phyloP scores from a whole-genome alignment of 2,113 vertebrate genomes.

The Isichthys henryi region DNA sequence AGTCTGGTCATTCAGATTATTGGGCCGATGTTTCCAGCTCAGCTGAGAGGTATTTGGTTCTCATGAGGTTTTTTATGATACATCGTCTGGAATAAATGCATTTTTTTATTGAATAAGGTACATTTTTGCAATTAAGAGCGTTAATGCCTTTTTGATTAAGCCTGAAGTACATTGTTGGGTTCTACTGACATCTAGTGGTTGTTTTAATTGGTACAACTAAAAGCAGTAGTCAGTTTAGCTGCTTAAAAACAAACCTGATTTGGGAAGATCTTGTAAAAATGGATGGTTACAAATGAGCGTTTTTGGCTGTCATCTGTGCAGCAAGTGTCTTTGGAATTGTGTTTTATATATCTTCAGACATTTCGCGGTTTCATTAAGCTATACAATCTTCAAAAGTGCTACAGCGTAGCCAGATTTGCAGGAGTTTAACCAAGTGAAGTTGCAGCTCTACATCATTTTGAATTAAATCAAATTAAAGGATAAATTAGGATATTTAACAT shows the following conservation, averaged over 20 bases:
- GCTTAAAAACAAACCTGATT: neutral
- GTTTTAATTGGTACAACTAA: neutral
- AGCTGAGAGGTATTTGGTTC: neutral
- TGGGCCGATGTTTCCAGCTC: neutral
- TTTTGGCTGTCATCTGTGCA: neutral
- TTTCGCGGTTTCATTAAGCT: neutral
- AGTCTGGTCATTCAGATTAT: neutral
- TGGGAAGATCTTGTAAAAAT: neutral
- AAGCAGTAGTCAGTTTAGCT: neutral
- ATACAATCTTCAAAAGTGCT: neutral
- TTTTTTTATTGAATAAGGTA: neutral
- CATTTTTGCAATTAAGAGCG: neutral
- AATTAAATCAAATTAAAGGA: neutral
- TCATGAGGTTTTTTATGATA: neutral
- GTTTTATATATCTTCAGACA: neutral
- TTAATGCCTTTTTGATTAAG: neutral
- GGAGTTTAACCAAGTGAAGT: neutral
- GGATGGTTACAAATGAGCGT: neutral
- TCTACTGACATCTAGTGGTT: neutral
- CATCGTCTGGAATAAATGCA: neutral
- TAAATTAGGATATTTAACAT: neutral
- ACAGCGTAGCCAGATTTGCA: neutral
- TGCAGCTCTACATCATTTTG: neutral
- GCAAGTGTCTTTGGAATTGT: neutral
- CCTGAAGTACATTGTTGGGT: neutral